Percentiles rank a stretch among this genome's conserved stretches.
Evolutionary conservation across 2,888 invertebrate genomes (phyloP).

Genomic region (Coecobrya sp.): DNA sequence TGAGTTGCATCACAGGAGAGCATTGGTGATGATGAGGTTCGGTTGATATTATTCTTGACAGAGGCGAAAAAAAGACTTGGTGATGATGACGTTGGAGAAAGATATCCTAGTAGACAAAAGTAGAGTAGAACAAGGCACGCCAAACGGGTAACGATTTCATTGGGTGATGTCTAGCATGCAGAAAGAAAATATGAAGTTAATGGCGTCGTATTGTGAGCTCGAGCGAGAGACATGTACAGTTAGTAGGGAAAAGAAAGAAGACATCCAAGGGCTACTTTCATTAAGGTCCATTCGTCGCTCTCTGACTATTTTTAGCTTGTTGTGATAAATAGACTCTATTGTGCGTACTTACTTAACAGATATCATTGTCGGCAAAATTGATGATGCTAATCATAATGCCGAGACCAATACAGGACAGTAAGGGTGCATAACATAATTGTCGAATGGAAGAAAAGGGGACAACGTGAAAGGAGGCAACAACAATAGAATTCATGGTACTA

Average conservation of each 20-base stretch:
- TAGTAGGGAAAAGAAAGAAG: too few relatives aligned
- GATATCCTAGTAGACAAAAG: not conserved
- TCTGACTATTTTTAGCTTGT: not conserved
- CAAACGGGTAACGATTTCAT: not conserved
- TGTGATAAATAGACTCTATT: not conserved
- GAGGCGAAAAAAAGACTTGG: not conserved
- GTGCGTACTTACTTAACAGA: not conserved
- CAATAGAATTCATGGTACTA: conserved; percentile 15
- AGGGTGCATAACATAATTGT: conserved; percentile 16
- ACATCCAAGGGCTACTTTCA: not conserved
- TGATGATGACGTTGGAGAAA: not conserved
- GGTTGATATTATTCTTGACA: conserved; percentile 62
- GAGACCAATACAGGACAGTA: not conserved
- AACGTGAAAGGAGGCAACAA: not conserved
- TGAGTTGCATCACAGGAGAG: not conserved
- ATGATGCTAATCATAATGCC: conserved; percentile 29
- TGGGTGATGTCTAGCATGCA: not conserved
- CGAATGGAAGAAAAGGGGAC: not conserved
- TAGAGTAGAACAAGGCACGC: not conserved
- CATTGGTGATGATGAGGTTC: not conserved
- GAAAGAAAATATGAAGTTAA: not conserved
- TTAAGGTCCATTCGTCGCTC: not conserved
- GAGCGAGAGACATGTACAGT: not conserved
- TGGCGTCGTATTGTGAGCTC: not conserved
- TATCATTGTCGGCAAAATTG: conserved; percentile 21